Conservation (phyloP, 2,113 vertebrate genomes). For the Apodemus speciosus region DNA sequence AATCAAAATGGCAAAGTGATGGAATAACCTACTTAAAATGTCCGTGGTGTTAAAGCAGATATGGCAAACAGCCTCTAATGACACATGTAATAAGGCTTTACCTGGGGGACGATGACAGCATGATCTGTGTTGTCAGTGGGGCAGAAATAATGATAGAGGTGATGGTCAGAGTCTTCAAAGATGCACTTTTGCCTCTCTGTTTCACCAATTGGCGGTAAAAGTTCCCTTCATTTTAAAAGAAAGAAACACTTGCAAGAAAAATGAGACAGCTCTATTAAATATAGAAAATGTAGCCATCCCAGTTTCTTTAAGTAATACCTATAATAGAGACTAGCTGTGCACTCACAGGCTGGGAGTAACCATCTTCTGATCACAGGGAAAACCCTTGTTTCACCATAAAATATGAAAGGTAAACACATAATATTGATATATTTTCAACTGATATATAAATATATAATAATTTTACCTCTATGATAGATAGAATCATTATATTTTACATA, state of each 20-base stretch:
- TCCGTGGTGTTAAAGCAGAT: slow-evolving; percentile 84
- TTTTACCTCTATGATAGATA: background rate
- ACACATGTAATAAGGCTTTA: slow-evolving; percentile 89
- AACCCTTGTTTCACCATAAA: background rate
- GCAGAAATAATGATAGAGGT: slow-evolving; percentile 87
- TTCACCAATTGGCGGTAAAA: slow-evolving; percentile 88
- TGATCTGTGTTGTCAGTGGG: slow-evolving; percentile 88
- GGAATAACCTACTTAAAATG: slow-evolving; percentile 91
- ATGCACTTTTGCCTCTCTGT: slow-evolving; percentile 84
- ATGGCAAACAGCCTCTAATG: slow-evolving; percentile 88
- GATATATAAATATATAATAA: background rate
- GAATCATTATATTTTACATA: background rate
- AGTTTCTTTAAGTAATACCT: slow-evolving; percentile 35
- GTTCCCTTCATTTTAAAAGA: slow-evolving; percentile 75
- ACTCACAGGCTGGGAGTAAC: slow-evolving; percentile 56
- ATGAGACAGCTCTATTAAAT: slow-evolving; percentile 63
- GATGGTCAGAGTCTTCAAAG: slow-evolving; percentile 88
- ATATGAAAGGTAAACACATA: slow-evolving; percentile 12
- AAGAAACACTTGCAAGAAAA: slow-evolving; percentile 40
- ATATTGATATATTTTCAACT: background rate
- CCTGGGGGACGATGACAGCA: slow-evolving; percentile 88
- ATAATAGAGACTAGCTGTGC: slow-evolving; percentile 46
- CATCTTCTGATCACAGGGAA: background rate
- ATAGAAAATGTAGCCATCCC: slow-evolving; percentile 55
- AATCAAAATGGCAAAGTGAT: slow-evolving; percentile 92